These are phyloP conservation scores for Silurus glanis DNA, from an alignment of 2,113 vertebrate species.

Conservation along the genomic window DNA sequence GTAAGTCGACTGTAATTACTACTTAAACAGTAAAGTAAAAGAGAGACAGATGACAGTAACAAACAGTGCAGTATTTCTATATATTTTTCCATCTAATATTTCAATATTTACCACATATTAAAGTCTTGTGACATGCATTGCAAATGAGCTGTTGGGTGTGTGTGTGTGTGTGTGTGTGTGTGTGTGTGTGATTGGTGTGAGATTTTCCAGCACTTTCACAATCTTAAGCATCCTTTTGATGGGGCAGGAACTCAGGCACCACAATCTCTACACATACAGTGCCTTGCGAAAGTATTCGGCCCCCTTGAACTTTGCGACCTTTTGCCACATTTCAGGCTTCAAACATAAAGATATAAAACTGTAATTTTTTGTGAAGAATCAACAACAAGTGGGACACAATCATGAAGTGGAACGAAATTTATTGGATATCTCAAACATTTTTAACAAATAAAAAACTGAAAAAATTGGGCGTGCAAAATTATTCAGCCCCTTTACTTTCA, in stretches of 20 bases:
- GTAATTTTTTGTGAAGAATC: too few species aligned
- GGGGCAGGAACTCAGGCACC: constrained; percentile 14
- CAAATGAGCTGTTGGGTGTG: constrained; percentile 42
- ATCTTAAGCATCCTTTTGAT: constrained; percentile 34
- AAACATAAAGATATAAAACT: too few species aligned
- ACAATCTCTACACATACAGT: constrained; percentile 9
- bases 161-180: neutral
- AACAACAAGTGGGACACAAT: too few species aligned
- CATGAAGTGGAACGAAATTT: too few species aligned
- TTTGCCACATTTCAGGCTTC: too few species aligned
- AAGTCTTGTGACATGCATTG: constrained; percentile 47
- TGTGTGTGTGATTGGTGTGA: neutral
- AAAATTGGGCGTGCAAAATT: too few species aligned
- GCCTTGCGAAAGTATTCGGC: too few species aligned
- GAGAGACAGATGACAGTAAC: constrained; percentile 20
- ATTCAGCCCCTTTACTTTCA: too few species aligned
- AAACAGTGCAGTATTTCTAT: neutral
- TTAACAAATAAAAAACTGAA: too few species aligned
- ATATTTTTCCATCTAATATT: constrained; percentile 16
- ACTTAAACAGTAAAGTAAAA: constrained; percentile 6
- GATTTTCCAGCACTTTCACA: constrained; percentile 46
- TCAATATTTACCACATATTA: constrained; percentile 17
- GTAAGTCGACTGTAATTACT: neutral
- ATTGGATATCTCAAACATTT: too few species aligned
- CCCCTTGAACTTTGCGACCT: too few species aligned